Evolutionary conservation across 2,888 invertebrate genomes (phyloP).

Genomic region (Chrysolina oricalcia): DNA sequence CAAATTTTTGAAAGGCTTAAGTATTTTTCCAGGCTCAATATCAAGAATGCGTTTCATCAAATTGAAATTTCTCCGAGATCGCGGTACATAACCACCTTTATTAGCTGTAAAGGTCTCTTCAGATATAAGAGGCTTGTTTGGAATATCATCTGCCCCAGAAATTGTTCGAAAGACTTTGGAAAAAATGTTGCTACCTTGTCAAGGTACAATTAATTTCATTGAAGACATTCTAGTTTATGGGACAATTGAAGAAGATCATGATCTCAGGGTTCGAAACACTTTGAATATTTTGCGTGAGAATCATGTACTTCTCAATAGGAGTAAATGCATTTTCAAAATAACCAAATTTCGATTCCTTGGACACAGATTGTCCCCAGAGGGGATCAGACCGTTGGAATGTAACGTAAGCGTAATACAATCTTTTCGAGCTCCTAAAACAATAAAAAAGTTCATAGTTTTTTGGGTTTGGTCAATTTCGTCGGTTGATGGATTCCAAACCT

Average conservation of each 20-base stretch:
- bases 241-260: slow-evolving; percentile 17
- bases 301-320: neutral
- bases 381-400: neutral
- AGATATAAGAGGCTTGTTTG: slow-evolving; percentile 39
- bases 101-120: slow-evolving; percentile 25
- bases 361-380: neutral
- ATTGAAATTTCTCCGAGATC: too few relatives aligned
- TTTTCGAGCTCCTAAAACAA: too few relatives aligned
- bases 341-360: neutral
- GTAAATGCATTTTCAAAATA: neutral
- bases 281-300: neutral
- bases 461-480: neutral
- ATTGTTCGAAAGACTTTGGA: too few relatives aligned
- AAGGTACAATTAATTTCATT: slow-evolving; percentile 9
- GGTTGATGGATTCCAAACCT: neutral
- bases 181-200: slow-evolving; percentile 8
- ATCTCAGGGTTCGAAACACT: neutral
- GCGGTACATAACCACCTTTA: too few relatives aligned
- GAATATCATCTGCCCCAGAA: slow-evolving; percentile 9
- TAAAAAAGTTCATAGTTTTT: neutral
- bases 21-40: slow-evolving; percentile 38
- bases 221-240: slow-evolving; percentile 14
- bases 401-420: too few relatives aligned
- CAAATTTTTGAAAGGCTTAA: slow-evolving; percentile 33
- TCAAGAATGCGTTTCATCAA: slow-evolving; percentile 44